These are phyloP conservation scores for Centropyge bicolor DNA, from an alignment of 2,797 vertebrate species.

Conservation along the genomic window DNA sequence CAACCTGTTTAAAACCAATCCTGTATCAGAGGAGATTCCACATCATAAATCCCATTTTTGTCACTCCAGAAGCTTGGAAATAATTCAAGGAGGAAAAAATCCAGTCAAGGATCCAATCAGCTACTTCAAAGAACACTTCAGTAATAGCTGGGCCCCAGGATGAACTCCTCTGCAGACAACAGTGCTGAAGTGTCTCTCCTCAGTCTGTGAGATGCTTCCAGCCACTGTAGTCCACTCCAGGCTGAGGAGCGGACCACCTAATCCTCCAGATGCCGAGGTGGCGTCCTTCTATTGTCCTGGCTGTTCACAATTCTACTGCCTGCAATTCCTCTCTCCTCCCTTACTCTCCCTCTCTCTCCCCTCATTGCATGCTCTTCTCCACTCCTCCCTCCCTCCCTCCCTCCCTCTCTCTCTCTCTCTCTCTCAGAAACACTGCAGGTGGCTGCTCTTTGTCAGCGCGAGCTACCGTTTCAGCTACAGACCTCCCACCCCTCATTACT, in stretches of 20 bases:
- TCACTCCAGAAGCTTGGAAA: slow-evolving; percentile 38
- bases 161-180: slow-evolving; percentile 37
- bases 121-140: slow-evolving; percentile 50
- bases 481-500: slow-evolving; percentile 31
- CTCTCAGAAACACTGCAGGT: slow-evolving; percentile 77
- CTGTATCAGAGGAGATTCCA: slow-evolving; percentile 12
- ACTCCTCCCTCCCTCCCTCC: slow-evolving; percentile 39
- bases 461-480: slow-evolving; percentile 48
- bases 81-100: slow-evolving; percentile 15
- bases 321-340: slow-evolving; percentile 62
- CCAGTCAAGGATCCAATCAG: slow-evolving; percentile 42
- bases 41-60: slow-evolving; percentile 28
- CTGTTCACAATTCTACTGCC: slow-evolving; percentile 68
- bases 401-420: slow-evolving; percentile 31
- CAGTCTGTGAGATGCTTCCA: slow-evolving; percentile 29
- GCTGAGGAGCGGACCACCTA: slow-evolving; percentile 32
- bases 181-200: slow-evolving; percentile 16
- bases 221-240: slow-evolving; percentile 8
- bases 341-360: slow-evolving; percentile 42
- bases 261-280: slow-evolving; percentile 59
- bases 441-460: slow-evolving; percentile 73
- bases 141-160: slow-evolving; percentile 31
- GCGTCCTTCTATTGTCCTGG: slow-evolving; percentile 79
- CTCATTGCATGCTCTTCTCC: slow-evolving; percentile 38
- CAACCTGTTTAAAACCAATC: slow-evolving; percentile 23